These are phyloP conservation scores for Zonitis immaculata DNA, from an alignment of 2,888 invertebrate genomes.

Conservation along the genomic window DNA sequence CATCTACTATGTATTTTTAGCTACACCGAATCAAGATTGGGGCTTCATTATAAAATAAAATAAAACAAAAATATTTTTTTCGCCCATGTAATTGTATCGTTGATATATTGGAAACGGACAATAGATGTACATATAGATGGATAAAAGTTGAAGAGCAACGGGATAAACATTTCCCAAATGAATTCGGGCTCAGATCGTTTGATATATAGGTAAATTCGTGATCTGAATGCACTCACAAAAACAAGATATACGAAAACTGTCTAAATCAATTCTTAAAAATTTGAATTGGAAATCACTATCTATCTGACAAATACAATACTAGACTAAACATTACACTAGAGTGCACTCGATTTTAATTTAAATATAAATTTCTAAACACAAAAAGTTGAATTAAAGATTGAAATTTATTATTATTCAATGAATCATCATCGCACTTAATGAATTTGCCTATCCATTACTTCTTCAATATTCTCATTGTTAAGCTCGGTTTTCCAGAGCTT, in stretches of 20 bases:
- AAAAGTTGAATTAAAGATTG: too few relatives aligned
- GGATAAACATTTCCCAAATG: slow-evolving; percentile 13
- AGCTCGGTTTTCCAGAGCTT: too few relatives aligned
- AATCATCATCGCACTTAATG: too few relatives aligned
- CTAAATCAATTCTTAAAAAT: slow-evolving; percentile 14
- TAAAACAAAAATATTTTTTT: too few relatives aligned
- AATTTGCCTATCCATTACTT: too few relatives aligned
- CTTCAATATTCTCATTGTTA: too few relatives aligned
- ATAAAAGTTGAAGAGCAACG: slow-evolving; percentile 10
- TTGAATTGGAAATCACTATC: slow-evolving; percentile 12
- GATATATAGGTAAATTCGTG: slow-evolving; percentile 13
- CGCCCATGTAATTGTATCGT: too few relatives aligned
- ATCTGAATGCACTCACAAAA: slow-evolving; percentile 10
- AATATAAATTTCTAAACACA: background rate
- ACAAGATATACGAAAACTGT: slow-evolving; percentile 15
- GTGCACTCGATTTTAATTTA: background rate
- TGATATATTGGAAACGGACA: background rate
- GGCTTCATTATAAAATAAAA: too few relatives aligned
- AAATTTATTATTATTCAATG: too few relatives aligned
- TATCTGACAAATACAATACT: slow-evolving; percentile 9
- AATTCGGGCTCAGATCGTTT: slow-evolving; percentile 8
- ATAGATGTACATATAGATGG: slow-evolving; percentile 6
- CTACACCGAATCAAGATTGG: background rate
- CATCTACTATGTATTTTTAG: slow-evolving; percentile 9
- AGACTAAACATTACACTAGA: slow-evolving; percentile 2